Base-by-base conservation (phyloP, 2,113 vertebrate genomes). In the Ginglymostoma cirratum region DNA sequence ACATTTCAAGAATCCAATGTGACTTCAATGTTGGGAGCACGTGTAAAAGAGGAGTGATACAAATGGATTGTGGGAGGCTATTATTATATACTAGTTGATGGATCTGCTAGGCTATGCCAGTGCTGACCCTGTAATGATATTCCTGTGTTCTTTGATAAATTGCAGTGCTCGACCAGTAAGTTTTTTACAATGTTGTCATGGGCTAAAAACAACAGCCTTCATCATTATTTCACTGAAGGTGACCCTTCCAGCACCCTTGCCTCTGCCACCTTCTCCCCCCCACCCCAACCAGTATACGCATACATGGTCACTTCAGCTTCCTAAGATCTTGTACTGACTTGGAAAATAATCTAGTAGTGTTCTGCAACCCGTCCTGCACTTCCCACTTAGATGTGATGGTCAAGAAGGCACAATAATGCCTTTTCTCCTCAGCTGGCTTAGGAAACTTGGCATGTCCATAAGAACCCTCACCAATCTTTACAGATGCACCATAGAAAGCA, bases 41-140 rank as follows among this genome's bases (percentile, higher is more conserved):
- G 27, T 69, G 66, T 94, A 67, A 67, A 42, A 42, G 34, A 70
- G 38, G 23, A 45, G 38, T 2, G 19, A 30, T 66, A 70, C 12
- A 19, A 42, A 27, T 83, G 38, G 66, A 12, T 45, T 45, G 65
- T 94, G n/a, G 92, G 66, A 94, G 69, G 92, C 34, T 94, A 69
- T 90, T 94, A 94, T 45, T 69, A 94, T 10, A 69, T 69, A 27
- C 42, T 3, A 21, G n/a, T 69, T 94, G 66, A 94, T 90, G 34
- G 87, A 90, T 90, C 48, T 61, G 27, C 27, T 61, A 17, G 48
- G 52, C 87, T 34, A 17, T 24, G 10, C 27, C 52, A 90, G 24
- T 61, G 87, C 87, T 52, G 87, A 90, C 55, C 52, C 87, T 90
- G 87, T 90, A 70, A 70, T 69, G n/a, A 69, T 38, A 94, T 38